Percentiles rank a stretch among this genome's conserved stretches.
These are phyloP conservation scores for Lasioglossum pauxillum DNA, from an alignment of 2,888 invertebrate genomes.

Conservation along the genomic window DNA sequence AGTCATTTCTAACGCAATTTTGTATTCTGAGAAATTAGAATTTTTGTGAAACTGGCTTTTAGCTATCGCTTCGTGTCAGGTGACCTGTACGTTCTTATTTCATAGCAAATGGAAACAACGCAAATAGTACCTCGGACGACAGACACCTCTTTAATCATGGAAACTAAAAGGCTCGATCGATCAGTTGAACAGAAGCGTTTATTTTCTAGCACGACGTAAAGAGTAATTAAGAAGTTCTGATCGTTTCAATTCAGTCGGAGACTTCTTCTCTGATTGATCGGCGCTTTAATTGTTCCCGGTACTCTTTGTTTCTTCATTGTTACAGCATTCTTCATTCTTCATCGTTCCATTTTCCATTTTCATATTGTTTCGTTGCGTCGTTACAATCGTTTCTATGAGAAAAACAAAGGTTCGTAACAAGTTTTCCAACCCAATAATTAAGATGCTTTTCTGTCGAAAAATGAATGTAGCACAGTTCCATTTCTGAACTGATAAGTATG, in stretches of 20 bases:
- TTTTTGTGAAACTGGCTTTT: not conserved
- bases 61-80: no score
- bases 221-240: conserved; percentile 30
- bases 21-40: not conserved
- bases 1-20: not conserved
- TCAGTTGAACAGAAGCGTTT: not conserved
- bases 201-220: conserved; percentile 4
- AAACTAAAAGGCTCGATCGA: not conserved
- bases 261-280: not conserved
- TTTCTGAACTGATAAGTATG: no score
- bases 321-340: conserved; percentile 3
- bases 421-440: conserved; percentile 21
- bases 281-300: not conserved
- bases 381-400: not conserved
- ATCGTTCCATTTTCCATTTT: not conserved
- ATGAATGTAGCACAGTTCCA: not conserved
- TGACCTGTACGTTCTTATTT: not conserved
- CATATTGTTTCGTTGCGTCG: conserved; percentile 11
- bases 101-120: not conserved
- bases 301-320: conserved; percentile 21
- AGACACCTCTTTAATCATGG: not conserved
- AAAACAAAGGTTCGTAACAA: conserved; percentile 5
- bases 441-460: not conserved
- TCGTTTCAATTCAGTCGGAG: conserved; percentile 3
- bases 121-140: not conserved